Percentiles rank a stretch among this genome's conserved stretches.
These are phyloP conservation scores for Sphaerophoria taeniata DNA, from an alignment of 2,888 invertebrate species.

Conservation along the genomic window DNA sequence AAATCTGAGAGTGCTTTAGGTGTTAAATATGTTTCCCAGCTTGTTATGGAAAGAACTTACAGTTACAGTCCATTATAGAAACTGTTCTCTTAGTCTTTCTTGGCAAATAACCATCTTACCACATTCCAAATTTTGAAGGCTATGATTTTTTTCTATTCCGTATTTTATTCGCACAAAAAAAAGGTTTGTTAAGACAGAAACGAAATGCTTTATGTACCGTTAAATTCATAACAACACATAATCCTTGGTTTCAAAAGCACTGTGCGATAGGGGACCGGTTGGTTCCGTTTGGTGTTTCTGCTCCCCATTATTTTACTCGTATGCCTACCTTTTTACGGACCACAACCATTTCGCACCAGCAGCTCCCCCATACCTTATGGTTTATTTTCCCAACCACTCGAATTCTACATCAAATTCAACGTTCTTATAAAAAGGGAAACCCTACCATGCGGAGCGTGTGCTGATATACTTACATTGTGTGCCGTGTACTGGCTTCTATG, in stretches of 20 bases:
- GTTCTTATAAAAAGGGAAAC: conserved; percentile 5
- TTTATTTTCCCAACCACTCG: conserved; percentile 16
- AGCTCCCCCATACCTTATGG: conserved; percentile 20
- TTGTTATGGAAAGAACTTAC: too few relatives aligned
- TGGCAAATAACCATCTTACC: not conserved
- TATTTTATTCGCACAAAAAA: not conserved
- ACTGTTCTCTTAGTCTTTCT: not conserved
- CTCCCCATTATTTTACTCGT: conserved; percentile 23
- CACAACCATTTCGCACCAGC: conserved; percentile 22
- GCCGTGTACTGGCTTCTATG: too few relatives aligned
- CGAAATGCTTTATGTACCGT: conserved; percentile 24
- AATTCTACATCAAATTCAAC: conserved; percentile 20
- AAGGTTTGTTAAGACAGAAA: conserved; percentile 20
- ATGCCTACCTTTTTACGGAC: conserved; percentile 34
- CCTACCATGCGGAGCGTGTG: not conserved
- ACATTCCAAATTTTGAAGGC: not conserved
- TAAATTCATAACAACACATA: conserved; percentile 32
- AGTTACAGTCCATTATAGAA: too few relatives aligned
- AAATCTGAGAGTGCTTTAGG: too few relatives aligned
- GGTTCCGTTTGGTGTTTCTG: not conserved
- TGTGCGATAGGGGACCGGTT: conserved; percentile 11
- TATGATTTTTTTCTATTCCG: not conserved
- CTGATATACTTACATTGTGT: too few relatives aligned
- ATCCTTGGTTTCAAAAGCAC: conserved; percentile 19
- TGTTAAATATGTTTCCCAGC: too few relatives aligned